Evolutionary conservation across 1,140 invertebrate species (phyloP).

Genomic region (Nephotettix cincticeps): DNA sequence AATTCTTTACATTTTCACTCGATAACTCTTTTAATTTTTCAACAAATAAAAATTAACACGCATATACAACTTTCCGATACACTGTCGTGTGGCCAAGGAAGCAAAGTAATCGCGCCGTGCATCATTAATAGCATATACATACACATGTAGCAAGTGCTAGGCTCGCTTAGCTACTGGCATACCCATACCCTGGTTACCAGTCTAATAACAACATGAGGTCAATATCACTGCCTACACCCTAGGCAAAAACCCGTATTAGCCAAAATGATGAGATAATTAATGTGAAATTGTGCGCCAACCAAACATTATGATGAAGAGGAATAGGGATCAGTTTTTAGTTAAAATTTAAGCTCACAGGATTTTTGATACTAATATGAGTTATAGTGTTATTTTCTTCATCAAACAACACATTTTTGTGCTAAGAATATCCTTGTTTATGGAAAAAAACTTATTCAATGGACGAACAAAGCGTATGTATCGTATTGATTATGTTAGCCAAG

Average conservation of each 20-base stretch:
- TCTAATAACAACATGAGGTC: background rate
- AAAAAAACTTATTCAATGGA: too few species aligned
- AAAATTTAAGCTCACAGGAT: too few species aligned
- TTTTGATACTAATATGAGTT: too few species aligned
- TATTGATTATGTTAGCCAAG: too few species aligned
- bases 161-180: background rate
- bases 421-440: too few species aligned
- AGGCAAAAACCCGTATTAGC: background rate
- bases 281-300: background rate
- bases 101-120: conserved; percentile 19
- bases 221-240: background rate
- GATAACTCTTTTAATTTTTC: conserved; percentile 13
- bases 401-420: too few species aligned
- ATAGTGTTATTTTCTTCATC: too few species aligned
- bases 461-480: too few species aligned
- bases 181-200: background rate
- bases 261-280: background rate
- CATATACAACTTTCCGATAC: conserved; percentile 34
- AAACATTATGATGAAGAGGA: too few species aligned
- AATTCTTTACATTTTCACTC: conserved; percentile 27
- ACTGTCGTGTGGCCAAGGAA: conserved; percentile 31
- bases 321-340: too few species aligned
- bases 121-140: conserved; percentile 19
- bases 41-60: conserved; percentile 27
- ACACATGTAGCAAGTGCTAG: background rate